Percentiles rank a stretch among this genome's conserved stretches.
These are phyloP conservation scores for Brenthis daphne DNA, from an alignment of 2,888 invertebrate genomes.

Conservation along the genomic window DNA sequence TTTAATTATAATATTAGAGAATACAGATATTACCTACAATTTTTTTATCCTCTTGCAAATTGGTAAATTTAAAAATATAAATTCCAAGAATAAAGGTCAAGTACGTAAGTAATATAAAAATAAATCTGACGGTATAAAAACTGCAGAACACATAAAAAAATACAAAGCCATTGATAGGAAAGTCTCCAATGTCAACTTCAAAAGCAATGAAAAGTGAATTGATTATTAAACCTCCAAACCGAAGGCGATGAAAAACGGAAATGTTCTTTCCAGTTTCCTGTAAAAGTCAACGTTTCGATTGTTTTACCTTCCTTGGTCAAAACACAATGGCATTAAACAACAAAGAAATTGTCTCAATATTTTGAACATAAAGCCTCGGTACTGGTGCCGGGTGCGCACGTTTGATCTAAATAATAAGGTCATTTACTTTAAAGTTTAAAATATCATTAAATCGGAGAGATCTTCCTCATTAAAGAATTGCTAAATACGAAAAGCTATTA, in stretches of 20 bases:
- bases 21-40: background rate
- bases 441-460: background rate
- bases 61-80: background rate
- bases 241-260: conserved; percentile 27
- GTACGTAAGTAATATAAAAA: background rate
- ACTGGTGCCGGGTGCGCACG: background rate
- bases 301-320: conserved; percentile 9
- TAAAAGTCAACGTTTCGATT: conserved; percentile 25
- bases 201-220: conserved; percentile 19
- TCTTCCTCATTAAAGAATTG: conserved; percentile 6
- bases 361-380: background rate
- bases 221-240: conserved; percentile 19
- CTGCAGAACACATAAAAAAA: conserved; percentile 6
- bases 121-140: conserved; percentile 8
- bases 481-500: conserved; percentile 16
- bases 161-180: conserved; percentile 13
- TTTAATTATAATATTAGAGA: too few species aligned
- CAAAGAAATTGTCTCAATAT: conserved; percentile 16
- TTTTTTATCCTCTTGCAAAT: too few species aligned
- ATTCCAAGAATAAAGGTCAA: background rate
- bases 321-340: conserved; percentile 19
- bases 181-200: conserved; percentile 18
- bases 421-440: background rate
- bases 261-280: conserved; percentile 27
- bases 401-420: conserved; percentile 1